A percentile compares a stretch with the other conserved stretches of the same genome.
phyloP scores from a whole-genome alignment of 2,888 invertebrate species.

The Aelia acuminata region DNA sequence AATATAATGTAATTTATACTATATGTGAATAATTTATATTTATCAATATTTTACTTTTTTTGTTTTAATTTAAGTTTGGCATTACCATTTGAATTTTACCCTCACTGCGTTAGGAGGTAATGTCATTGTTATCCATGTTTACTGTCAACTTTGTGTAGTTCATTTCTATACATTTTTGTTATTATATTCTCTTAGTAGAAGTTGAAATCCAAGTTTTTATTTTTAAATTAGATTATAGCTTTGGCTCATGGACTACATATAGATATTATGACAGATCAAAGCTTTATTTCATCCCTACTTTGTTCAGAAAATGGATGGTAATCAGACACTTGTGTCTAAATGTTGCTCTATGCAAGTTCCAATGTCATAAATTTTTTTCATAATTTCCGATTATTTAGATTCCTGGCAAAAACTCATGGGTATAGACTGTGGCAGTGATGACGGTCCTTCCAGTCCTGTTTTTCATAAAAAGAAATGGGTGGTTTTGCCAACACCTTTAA shows the following conservation, averaged over 20 bases:
- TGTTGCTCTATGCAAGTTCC: background rate
- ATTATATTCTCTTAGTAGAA: background rate
- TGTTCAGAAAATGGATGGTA: background rate
- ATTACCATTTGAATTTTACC: slow-evolving; percentile 24
- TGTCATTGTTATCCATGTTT: background rate
- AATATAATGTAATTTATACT: too few species aligned
- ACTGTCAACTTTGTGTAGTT: background rate
- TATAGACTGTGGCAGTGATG: background rate
- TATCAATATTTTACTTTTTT: background rate
- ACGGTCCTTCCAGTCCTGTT: slow-evolving; percentile 9
- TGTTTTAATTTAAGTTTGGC: background rate
- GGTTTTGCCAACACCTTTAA: background rate
- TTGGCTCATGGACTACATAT: background rate
- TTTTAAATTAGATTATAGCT: background rate
- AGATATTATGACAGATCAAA: background rate
- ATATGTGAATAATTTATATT: background rate
- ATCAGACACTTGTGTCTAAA: background rate
- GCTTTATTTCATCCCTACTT: background rate
- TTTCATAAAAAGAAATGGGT: slow-evolving; percentile 52
- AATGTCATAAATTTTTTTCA: background rate
- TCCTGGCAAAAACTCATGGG: slow-evolving; percentile 49
- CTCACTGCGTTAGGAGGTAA: slow-evolving; percentile 10
- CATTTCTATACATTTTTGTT: background rate
- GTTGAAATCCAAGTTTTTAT: background rate
- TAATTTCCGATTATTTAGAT: slow-evolving; percentile 9